phyloP scores from a whole-genome alignment of 2,113 vertebrate genomes.

The Grallaria varia region DNA sequence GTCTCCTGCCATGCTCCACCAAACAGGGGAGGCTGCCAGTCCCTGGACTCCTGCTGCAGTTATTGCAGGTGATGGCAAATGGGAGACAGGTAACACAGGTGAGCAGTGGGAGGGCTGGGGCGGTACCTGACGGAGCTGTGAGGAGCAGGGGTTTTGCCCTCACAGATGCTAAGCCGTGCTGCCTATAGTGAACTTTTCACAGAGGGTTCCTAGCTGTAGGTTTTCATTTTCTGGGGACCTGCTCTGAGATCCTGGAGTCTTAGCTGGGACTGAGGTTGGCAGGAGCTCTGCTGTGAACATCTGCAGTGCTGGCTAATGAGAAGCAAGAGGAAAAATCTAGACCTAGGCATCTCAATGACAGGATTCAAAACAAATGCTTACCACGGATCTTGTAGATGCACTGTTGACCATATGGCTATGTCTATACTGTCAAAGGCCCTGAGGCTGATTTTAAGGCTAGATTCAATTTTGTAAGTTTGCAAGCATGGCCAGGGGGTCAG shows the following conservation, averaged over 20 bases:
- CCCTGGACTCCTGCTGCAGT: neutral
- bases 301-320: neutral
- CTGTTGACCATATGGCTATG: constrained; percentile 7
- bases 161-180: rapidly evolving
- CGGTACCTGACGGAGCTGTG: neutral
- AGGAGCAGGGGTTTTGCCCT: neutral
- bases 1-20: neutral
- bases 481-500: constrained; percentile 5
- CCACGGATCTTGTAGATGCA: neutral
- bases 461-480: constrained; percentile 15
- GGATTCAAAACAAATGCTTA: neutral
- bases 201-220: neutral
- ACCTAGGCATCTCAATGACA: neutral
- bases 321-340: neutral
- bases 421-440: neutral
- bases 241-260: neutral
- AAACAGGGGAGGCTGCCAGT: neutral
- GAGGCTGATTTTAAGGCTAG: constrained; percentile 4
- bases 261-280: neutral
- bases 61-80: neutral
- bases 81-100: neutral
- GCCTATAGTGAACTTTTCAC: neutral
- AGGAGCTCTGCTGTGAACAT: neutral
- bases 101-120: neutral
- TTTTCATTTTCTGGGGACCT: neutral